Conservation (phyloP, 2,113 vertebrate species). For the Cryptomyrus ogoouensis region DNA sequence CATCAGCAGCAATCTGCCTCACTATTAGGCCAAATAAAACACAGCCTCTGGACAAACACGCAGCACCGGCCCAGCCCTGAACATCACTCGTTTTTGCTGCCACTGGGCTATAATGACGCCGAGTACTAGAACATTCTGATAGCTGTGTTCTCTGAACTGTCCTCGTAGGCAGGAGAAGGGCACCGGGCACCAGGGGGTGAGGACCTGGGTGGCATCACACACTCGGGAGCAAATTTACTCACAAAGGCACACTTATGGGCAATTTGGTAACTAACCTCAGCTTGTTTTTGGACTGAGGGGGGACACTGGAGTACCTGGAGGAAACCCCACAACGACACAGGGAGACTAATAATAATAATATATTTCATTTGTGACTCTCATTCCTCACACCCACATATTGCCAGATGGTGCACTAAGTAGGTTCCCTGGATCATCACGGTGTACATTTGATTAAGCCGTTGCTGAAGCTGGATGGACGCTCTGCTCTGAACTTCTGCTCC, state of each 20-base stretch:
- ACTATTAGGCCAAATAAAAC: not conserved
- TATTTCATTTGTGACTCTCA: not conserved
- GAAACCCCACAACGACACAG: not conserved
- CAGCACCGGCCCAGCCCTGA: not conserved
- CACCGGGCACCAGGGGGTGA: not conserved
- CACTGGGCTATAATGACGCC: not conserved
- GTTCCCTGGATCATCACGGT: not conserved
- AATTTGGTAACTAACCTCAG: not conserved
- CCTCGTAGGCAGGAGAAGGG: not conserved
- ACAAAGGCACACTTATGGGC: not conserved
- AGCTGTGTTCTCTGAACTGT: not conserved
- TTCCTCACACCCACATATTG: not conserved
- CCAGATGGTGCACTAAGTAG: not conserved
- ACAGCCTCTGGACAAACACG: not conserved
- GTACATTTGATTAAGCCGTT: not conserved
- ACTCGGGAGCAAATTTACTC: not conserved
- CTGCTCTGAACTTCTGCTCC: not conserved
- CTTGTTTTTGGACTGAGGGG: not conserved
- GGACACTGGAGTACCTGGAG: not conserved
- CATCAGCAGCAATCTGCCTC: not conserved
- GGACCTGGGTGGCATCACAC: not conserved
- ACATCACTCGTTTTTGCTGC: not conserved
- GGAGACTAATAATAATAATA: not conserved
- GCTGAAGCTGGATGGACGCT: not conserved
- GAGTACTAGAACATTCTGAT: not conserved